Conservation (phyloP, 2,113 vertebrate species). For the Pitta sordida region DNA sequence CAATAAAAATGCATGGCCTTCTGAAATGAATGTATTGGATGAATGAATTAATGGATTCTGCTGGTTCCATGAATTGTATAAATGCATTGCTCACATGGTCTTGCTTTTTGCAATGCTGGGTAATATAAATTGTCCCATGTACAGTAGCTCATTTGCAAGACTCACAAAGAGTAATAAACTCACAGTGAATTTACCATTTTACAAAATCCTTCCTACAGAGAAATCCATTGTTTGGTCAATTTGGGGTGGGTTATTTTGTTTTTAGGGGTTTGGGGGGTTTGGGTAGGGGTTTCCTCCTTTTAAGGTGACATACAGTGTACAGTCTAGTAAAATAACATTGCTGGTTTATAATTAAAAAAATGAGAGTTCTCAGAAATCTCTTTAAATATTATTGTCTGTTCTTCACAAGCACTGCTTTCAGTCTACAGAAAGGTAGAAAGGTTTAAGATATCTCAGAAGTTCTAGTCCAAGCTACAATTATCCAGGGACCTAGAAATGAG, state of each 20-base stretch:
- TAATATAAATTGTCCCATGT: neutral
- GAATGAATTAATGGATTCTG: neutral
- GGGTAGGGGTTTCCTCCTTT: neutral
- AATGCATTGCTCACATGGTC: neutral
- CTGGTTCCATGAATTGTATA: neutral
- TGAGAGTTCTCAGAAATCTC: neutral
- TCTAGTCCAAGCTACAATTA: constrained; percentile 28
- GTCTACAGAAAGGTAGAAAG: neutral
- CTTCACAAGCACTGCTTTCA: constrained; percentile 14
- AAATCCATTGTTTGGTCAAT: neutral
- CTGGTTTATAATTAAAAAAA: neutral
- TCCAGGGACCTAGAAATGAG: constrained; percentile 8
- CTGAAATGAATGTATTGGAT: neutral
- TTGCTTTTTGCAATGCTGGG: neutral
- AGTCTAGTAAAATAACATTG: neutral
- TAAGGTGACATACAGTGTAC: neutral
- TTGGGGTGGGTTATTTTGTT: neutral
- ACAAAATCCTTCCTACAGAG: neutral
- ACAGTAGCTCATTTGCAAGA: neutral
- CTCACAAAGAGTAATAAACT: neutral
- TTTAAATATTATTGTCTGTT: neutral
- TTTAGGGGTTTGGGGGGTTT: neutral
- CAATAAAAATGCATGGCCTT: neutral
- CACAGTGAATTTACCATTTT: neutral
- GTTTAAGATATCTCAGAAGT: constrained; percentile 7